A percentile compares a stretch with the other conserved stretches of the same genome.
These are phyloP conservation scores for Hemicentrotus pulcherrimus DNA, from an alignment of 35 echinoderm and acorn worm genomes.

Conservation along the genomic window DNA sequence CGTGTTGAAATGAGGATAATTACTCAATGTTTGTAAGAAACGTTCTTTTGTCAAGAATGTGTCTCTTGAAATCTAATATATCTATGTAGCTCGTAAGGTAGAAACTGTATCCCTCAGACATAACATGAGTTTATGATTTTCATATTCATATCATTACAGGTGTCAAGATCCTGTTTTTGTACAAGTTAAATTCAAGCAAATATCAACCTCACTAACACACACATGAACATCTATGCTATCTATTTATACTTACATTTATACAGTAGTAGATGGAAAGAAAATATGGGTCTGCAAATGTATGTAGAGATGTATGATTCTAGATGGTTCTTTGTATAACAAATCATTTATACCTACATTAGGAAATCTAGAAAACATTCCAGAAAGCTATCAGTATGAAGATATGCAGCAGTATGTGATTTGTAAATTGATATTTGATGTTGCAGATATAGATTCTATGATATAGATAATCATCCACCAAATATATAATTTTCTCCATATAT, in stretches of 20 bases:
- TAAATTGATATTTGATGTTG: too few species aligned
- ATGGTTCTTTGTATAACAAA: background rate
- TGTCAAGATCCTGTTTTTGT: background rate
- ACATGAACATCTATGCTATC: background rate
- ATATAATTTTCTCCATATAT: too few species aligned
- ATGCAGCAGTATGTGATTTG: background rate
- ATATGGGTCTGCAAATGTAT: background rate
- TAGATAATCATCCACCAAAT: too few species aligned
- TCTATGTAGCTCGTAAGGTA: background rate
- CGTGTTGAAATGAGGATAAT: background rate
- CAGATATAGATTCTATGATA: too few species aligned
- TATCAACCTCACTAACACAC: background rate
- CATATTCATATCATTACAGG: background rate
- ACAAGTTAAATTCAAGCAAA: background rate
- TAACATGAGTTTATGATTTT: background rate
- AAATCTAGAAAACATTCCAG: background rate
- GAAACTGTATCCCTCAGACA: background rate
- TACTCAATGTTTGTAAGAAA: background rate
- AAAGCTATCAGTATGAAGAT: background rate
- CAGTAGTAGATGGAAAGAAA: background rate
- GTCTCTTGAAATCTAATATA: background rate
- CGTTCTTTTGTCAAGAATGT: background rate
- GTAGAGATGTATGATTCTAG: too few species aligned
- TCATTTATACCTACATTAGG: background rate
- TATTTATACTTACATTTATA: slow-evolving; percentile 6